Evolutionary conservation across 2,888 invertebrate genomes (phyloP).

Genomic region (Chromoteleia sp.): DNA sequence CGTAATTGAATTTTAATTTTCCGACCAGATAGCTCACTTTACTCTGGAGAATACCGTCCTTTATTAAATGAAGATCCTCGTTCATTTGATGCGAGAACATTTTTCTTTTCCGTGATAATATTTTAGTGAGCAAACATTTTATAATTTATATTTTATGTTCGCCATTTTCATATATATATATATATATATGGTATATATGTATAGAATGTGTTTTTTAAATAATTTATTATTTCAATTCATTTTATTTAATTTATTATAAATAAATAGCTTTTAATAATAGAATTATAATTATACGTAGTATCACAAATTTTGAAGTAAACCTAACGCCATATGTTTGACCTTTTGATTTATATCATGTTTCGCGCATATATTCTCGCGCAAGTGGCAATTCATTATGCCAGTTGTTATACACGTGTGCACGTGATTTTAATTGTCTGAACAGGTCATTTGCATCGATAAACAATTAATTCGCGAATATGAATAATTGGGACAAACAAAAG

Average conservation of each 20-base stretch:
- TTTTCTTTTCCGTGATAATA: not conserved
- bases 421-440: conserved; percentile 18
- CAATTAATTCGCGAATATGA: too few relatives aligned
- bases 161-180: too few relatives aligned
- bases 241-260: not conserved
- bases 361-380: conserved; percentile 18
- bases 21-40: conserved; percentile 5
- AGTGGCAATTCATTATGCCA: conserved; percentile 33
- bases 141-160: not conserved
- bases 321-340: conserved; percentile 23
- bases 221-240: too few relatives aligned
- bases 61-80: conserved; percentile 30
- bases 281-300: not conserved
- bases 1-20: conserved; percentile 32
- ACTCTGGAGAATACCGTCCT: conserved; percentile 24
- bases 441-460: too few relatives aligned
- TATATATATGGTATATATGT: too few relatives aligned
- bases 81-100: not conserved
- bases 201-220: too few relatives aligned
- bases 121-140: not conserved
- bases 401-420: conserved; percentile 1
- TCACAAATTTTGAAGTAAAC: conserved; percentile 9
- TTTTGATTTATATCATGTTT: conserved; percentile 28
- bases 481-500: too few relatives aligned
- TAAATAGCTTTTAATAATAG: not conserved